Base-by-base conservation (phyloP, 2,113 vertebrate genomes). In the Campylomormyrus numenius region DNA sequence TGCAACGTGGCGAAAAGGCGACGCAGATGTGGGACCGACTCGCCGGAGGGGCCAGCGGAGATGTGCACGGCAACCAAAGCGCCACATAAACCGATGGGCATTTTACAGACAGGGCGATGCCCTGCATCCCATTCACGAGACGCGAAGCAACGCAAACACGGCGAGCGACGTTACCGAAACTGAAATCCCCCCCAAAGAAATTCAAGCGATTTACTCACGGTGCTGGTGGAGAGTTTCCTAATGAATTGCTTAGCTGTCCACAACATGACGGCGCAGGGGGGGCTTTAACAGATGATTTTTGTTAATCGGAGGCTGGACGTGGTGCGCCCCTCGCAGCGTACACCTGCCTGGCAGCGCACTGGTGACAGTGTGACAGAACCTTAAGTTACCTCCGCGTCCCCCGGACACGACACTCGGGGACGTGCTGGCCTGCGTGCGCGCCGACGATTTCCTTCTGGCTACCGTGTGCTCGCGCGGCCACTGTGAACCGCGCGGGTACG, bases 221-320 rank as follows among this genome's bases (percentile, higher is more conserved):
- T 95, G 35, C 96, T 90, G n/a, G 96, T 97, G 95, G 96, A 98
- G 95, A 99, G 96, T 92, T 92, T 95, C 95, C 98, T 95, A 13
- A 97, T 91, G 91, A 96, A 93, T 89, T 93, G 96, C n/a, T 90
- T 93, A 50, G 95, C 94, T 35, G 94, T 93, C 96, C 95, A 96
- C 96, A 98, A 91, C 98, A 99, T 99, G 49, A 91, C 90, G 93
- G 80, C 91, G 91, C 52, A 89, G 87, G 86, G 35, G 17, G 19
- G 1, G 11, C 7, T 45, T 84, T 21, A 21, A 19, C 35, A 21
- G 39, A 21, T 11, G 42, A 21, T 42, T 15, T 39, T 39, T 11
- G 42, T 13, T 86, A 48, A 24, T 49, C 1, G 17, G 52, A 77
- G 39, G 24, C 53, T 19, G 56, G 84, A 50, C 48, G 53, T 27